Conservation (phyloP, 2,113 vertebrate species). For the Zosterops lateralis region DNA sequence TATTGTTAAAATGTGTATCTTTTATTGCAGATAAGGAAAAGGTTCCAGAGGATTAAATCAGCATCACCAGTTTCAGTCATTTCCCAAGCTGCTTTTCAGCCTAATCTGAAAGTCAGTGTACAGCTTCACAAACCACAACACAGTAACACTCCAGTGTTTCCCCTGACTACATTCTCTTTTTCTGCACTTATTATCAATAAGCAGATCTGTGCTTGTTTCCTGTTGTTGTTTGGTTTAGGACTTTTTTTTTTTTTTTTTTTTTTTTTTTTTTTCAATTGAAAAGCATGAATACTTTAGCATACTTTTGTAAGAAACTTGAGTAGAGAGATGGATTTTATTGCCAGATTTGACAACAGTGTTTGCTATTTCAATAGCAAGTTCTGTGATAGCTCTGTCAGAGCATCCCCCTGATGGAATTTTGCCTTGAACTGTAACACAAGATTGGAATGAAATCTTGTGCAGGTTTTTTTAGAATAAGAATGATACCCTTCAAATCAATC, state of each 20-base stretch:
- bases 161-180: neutral
- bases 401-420: neutral
- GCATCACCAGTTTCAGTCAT: neutral
- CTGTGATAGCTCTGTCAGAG: slow-evolving; percentile 21
- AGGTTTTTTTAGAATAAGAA: neutral
- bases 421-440: neutral
- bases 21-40: neutral
- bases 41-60: neutral
- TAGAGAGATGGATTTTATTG: neutral
- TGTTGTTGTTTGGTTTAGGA: neutral
- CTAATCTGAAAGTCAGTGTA: neutral
- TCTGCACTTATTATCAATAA: neutral
- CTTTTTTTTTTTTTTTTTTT: neutral
- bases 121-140: neutral
- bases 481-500: neutral
- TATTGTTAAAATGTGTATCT: neutral
- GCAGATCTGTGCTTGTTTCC: neutral
- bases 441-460: slow-evolving; percentile 10
- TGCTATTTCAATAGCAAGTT: neutral
- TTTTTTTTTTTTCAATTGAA: neutral
- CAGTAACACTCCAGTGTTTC: neutral
- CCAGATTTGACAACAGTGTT: neutral
- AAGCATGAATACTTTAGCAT: neutral
- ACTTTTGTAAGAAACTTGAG: neutral
- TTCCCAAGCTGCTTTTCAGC: neutral